phyloP scores from a whole-genome alignment of 2,797 vertebrate species.

The Nannoperca obscura region DNA sequence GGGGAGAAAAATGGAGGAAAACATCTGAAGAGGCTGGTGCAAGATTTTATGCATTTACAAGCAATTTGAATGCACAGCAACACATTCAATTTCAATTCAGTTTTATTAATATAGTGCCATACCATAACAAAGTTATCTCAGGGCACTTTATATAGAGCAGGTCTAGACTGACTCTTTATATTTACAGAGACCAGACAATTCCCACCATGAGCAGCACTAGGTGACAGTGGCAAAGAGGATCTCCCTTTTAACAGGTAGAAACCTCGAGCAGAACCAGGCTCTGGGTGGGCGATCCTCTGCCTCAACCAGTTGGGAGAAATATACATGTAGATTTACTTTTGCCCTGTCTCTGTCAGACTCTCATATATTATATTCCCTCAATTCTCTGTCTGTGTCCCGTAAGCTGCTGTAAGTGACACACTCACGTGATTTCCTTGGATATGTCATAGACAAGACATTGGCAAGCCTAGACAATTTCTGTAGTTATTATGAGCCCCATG shows the following conservation, averaged over 20 bases:
- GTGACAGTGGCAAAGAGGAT: no score
- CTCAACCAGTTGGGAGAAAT: neutral
- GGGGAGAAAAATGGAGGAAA: neutral
- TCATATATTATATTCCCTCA: neutral
- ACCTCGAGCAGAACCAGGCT: no score
- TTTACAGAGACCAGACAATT: no score
- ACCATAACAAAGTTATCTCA: no score
- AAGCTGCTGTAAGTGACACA: conserved; percentile 36
- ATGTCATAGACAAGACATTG: no score
- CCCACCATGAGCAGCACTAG: no score
- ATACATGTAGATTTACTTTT: neutral
- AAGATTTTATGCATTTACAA: conserved; percentile 19
- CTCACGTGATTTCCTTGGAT: neutral
- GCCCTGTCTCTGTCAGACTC: neutral
- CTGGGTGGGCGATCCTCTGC: no score
- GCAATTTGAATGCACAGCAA: neutral
- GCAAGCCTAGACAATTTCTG: conserved; percentile 24
- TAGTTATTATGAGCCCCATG: conserved; percentile 41
- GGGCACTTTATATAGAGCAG: no score
- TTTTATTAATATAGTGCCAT: no score
- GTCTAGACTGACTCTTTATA: no score
- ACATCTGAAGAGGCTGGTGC: conserved; percentile 1
- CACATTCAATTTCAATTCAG: neutral
- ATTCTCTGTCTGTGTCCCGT: neutral
- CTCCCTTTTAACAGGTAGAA: no score